Evolutionary conservation across 2,113 vertebrate genomes (phyloP).

Genomic region (Donacobius atricapilla): DNA sequence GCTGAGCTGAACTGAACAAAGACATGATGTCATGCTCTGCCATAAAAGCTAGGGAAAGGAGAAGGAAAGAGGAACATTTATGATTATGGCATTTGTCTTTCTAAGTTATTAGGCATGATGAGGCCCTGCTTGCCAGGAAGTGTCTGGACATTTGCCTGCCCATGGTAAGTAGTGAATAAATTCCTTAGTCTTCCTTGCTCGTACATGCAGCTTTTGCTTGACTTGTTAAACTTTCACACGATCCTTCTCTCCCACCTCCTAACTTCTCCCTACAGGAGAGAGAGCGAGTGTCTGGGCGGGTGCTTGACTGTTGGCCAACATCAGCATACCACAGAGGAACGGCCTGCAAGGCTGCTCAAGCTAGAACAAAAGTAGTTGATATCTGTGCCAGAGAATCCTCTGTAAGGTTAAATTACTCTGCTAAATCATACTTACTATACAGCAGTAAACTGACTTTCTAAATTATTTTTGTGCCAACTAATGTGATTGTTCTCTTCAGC

Average conservation of each 20-base stretch:
- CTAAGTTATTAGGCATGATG: background rate
- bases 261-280: background rate
- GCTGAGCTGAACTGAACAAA: background rate
- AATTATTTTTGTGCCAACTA: background rate
- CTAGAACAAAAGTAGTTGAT: background rate
- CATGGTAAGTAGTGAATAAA: background rate
- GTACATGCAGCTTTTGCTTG: background rate
- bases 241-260: background rate
- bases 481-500: background rate
- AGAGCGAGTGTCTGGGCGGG: fast-evolving
- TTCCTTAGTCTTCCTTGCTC: background rate
- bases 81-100: background rate
- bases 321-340: background rate
- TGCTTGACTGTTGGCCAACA: fast-evolving
- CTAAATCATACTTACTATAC: background rate
- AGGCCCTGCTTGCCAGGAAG: background rate
- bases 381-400: background rate
- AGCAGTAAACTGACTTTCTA: background rate
- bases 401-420: background rate
- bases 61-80: background rate
- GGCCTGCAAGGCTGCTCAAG: background rate
- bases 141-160: background rate
- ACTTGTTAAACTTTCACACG: background rate
- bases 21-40: background rate
- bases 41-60: background rate